Percentiles rank a stretch among this genome's conserved stretches.
These are phyloP conservation scores for Trematomus bernacchii DNA, from an alignment of 2,797 vertebrate species.

Conservation along the genomic window DNA sequence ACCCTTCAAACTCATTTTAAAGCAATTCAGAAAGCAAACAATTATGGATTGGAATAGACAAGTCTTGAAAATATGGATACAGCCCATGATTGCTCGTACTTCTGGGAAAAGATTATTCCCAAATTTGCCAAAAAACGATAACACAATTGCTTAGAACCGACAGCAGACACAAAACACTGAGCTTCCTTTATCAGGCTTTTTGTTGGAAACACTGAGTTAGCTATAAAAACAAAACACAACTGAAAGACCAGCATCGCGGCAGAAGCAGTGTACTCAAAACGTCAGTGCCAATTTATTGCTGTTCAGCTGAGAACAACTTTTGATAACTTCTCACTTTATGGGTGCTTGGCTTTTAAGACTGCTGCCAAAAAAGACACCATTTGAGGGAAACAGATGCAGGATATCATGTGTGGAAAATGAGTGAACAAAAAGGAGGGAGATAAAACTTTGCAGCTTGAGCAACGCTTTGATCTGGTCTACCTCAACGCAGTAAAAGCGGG, in stretches of 20 bases:
- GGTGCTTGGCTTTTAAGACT: slow-evolving; percentile 71
- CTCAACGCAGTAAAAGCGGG: slow-evolving; percentile 63
- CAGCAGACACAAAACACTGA: slow-evolving; percentile 17
- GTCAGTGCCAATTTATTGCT: slow-evolving; percentile 80
- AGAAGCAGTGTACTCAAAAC: slow-evolving; percentile 70
- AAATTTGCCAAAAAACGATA: slow-evolving; percentile 33
- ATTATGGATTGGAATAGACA: slow-evolving; percentile 38
- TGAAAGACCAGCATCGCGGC: slow-evolving; percentile 51
- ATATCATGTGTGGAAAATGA: slow-evolving; percentile 76
- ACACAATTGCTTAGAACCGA: slow-evolving; percentile 33
- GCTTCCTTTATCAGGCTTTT: slow-evolving; percentile 28
- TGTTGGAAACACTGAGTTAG: slow-evolving; percentile 37
- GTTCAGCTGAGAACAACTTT: slow-evolving; percentile 70
- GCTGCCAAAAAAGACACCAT: slow-evolving; percentile 70
- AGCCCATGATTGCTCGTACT: slow-evolving; percentile 7
- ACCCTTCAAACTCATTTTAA: slow-evolving; percentile 14
- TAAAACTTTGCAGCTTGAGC: slow-evolving; percentile 74
- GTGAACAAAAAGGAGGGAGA: slow-evolving; percentile 69
- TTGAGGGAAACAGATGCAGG: slow-evolving; percentile 79
- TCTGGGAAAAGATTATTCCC: slow-evolving; percentile 44
- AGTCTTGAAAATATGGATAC: slow-evolving; percentile 37
- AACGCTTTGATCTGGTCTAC: slow-evolving; percentile 78
- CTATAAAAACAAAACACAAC: slow-evolving; percentile 62
- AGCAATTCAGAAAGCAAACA: slow-evolving; percentile 41
- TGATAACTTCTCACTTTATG: slow-evolving; percentile 81